phyloP scores from a whole-genome alignment of 2,113 vertebrate genomes.

The Apaloderma vittatum region DNA sequence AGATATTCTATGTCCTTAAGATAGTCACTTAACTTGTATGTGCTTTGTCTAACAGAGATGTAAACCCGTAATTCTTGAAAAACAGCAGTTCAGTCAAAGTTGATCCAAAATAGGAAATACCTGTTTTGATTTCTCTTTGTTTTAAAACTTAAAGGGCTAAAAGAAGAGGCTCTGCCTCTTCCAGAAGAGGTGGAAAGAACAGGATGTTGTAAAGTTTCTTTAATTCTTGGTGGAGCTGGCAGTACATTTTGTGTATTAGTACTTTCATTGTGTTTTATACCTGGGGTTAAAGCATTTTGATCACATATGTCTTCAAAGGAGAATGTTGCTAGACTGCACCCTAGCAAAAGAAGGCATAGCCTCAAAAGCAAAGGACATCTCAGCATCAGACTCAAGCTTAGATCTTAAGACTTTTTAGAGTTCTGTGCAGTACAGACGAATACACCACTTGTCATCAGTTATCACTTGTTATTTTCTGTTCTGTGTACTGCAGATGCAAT shows the following conservation, averaged over 20 bases:
- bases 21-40: background rate
- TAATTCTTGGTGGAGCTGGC: background rate
- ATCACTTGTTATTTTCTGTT: background rate
- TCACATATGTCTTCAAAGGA: background rate
- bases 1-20: background rate
- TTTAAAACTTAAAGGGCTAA: background rate
- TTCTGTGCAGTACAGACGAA: background rate
- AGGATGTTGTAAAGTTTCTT: background rate
- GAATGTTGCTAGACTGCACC: background rate
- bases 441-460: background rate
- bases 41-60: background rate
- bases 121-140: background rate
- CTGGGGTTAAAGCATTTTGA: background rate
- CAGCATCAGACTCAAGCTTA: background rate
- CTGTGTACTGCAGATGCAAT: background rate
- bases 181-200: background rate
- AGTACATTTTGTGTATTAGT: background rate
- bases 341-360: background rate
- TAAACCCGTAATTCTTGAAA: background rate
- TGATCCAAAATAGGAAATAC: background rate
- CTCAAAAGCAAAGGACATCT: background rate
- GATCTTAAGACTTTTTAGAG: background rate
- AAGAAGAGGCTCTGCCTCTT: background rate
- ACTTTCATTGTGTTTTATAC: background rate
- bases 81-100: background rate